These are phyloP conservation scores for Mellilla xanthometata DNA, from an alignment of 2,888 invertebrate genomes.

Conservation along the genomic window DNA sequence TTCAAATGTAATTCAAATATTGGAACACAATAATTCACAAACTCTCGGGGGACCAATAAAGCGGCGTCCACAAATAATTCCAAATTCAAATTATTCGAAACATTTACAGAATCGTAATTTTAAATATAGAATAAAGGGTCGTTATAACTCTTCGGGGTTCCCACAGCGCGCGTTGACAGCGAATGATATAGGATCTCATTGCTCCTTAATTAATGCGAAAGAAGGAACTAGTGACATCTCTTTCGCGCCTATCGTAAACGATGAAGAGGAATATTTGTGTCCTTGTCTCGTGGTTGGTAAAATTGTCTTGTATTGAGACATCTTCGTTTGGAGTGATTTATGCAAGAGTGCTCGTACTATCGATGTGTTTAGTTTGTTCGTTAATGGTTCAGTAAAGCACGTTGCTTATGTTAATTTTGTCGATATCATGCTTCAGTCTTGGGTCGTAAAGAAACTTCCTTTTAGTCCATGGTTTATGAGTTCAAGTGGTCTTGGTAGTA, in stretches of 20 bases:
- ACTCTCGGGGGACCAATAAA: conserved; percentile 62
- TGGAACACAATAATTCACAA: conserved; percentile 30
- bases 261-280: conserved; percentile 26
- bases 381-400: conserved; percentile 60
- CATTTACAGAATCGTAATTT: conserved; percentile 78
- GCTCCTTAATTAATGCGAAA: conserved; percentile 75
- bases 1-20: conserved; percentile 31
- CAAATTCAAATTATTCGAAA: conserved; percentile 67
- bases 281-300: conserved; percentile 51
- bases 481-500: neutral
- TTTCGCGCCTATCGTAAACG: conserved; percentile 51
- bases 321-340: conserved; percentile 73
- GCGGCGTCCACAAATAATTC: conserved; percentile 38
- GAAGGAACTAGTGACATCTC: conserved; percentile 51
- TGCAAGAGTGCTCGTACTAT: conserved; percentile 62
- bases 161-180: conserved; percentile 80
- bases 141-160: conserved; percentile 78
- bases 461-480: conserved; percentile 16
- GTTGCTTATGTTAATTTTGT: conserved; percentile 61
- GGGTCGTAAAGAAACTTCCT: conserved; percentile 24
- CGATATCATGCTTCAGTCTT: conserved; percentile 53
- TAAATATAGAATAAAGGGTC: conserved; percentile 80
- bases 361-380: conserved; percentile 79
- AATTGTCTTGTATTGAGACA: conserved; percentile 68
- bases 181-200: conserved; percentile 74